Evolutionary conservation across 2,797 vertebrate genomes (phyloP).

Genomic region (Chelonia mydas): DNA sequence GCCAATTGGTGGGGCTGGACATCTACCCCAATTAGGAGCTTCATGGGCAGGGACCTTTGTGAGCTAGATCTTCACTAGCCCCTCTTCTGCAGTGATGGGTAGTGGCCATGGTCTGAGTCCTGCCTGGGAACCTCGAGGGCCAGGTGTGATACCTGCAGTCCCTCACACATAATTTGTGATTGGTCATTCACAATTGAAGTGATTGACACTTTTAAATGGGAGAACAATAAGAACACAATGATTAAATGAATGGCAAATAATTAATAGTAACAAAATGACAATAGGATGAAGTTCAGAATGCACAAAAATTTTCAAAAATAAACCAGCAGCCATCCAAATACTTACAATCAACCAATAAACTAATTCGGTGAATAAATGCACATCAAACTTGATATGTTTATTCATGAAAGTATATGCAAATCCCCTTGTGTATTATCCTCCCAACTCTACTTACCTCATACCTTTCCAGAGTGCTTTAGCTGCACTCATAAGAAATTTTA

Average conservation of each 20-base stretch:
- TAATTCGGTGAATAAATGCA: neutral
- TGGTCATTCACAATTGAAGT: constrained; percentile 74
- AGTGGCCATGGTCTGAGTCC: neutral
- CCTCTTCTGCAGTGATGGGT: neutral
- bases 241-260: constrained; percentile 74
- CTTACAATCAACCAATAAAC: neutral
- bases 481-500: neutral
- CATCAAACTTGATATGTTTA: neutral
- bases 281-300: constrained; percentile 58
- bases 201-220: constrained; percentile 68
- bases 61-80: neutral
- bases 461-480: neutral
- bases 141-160: neutral
- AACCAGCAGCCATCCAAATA: neutral
- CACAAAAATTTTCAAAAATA: constrained; percentile 51
- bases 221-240: constrained; percentile 46
- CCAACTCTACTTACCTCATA: neutral
- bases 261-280: constrained; percentile 65
- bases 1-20: neutral
- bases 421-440: neutral
- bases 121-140: neutral
- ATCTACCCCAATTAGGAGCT: neutral
- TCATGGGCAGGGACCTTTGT: neutral
- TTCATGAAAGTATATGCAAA: neutral
- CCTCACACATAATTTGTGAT: constrained; percentile 50